Evolutionary conservation across 2,113 vertebrate species (phyloP).

Genomic region (Empidonax traillii): DNA sequence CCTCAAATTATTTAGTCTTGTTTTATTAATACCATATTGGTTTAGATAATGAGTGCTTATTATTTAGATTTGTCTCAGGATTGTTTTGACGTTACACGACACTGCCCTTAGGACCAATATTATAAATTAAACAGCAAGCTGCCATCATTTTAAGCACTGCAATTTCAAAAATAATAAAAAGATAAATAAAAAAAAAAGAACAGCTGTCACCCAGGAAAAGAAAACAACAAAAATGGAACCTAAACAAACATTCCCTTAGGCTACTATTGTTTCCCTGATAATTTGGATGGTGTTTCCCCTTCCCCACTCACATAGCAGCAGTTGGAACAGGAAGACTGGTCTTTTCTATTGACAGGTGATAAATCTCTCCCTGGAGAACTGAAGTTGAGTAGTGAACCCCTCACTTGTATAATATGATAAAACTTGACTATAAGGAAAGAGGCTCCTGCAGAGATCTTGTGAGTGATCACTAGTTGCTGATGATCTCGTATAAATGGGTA

Average conservation of each 20-base stretch:
- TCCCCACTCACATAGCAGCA: not conserved
- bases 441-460: not conserved
- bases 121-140: slow-evolving; percentile 47
- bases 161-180: not conserved
- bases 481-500: not conserved
- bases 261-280: slow-evolving; percentile 9
- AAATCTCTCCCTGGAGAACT: not conserved
- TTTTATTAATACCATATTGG: not conserved
- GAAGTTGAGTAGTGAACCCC: not conserved
- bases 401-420: not conserved
- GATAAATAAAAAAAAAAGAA: not conserved
- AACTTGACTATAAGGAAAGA: not conserved
- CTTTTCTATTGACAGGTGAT: not conserved
- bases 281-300: not conserved
- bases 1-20: not conserved
- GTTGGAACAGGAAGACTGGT: not conserved
- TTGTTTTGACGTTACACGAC: not conserved
- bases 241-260: slow-evolving; percentile 43
- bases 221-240: not conserved
- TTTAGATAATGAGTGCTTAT: slow-evolving; percentile 4
- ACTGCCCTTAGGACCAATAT: slow-evolving; percentile 40
- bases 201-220: slow-evolving; percentile 22
- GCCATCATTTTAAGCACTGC: slow-evolving; percentile 8
- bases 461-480: not conserved
- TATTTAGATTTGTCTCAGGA: slow-evolving; percentile 6